Base-by-base conservation (phyloP, 2,797 vertebrate species). In the Iguana delicatissima region DNA sequence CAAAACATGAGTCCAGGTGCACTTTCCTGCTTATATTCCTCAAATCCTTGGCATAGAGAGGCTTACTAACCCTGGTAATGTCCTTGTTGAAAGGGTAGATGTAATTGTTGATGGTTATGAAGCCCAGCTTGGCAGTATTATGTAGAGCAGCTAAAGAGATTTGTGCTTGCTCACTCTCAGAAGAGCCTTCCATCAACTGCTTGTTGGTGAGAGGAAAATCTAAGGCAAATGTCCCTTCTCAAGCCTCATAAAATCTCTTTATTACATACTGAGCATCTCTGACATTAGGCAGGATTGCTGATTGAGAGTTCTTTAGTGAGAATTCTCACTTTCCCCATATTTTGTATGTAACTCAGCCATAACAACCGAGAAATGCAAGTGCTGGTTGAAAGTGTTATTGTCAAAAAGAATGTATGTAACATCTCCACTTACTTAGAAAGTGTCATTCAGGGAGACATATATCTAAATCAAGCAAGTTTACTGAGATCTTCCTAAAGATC, bases 161-260 rank as follows among this genome's bases (percentile, higher is more conserved):
- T 50, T 85, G 67, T 85, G 67, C 13, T 35, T 10, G 13, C n/a
- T 74, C 32, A 24, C 59, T 84, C 38, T 64, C 24, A 81, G 52
- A 52, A 35, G 32, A 57, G 14, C 32, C 82, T 84, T 46, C 59
- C 64, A 67, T 84, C 59, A 84, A 46, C 67, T 67, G 59, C 35
- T 84, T 64, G 22, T 26, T 42, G 38, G 38, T 74, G 67, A 73
- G 84, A 35, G 32, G 46, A 35, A 69, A 85, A 73, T 52, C 16
- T 26, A 52, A 73, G 10, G 38, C 69, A 73, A 24, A 32, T 35
- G 20, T 24, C 18, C n/a, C 8, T 55, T 46, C 35, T 26, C 62
- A 84, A 84, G 59, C 59, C 64, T 84, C 62, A 84, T 84, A 84
- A 84, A 84, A 55, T n/a, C 35, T 84, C 38, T 84, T 42, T 64